These are phyloP conservation scores for Nannoperca obscura DNA, from an alignment of 2,797 vertebrate genomes.

Conservation along the genomic window DNA sequence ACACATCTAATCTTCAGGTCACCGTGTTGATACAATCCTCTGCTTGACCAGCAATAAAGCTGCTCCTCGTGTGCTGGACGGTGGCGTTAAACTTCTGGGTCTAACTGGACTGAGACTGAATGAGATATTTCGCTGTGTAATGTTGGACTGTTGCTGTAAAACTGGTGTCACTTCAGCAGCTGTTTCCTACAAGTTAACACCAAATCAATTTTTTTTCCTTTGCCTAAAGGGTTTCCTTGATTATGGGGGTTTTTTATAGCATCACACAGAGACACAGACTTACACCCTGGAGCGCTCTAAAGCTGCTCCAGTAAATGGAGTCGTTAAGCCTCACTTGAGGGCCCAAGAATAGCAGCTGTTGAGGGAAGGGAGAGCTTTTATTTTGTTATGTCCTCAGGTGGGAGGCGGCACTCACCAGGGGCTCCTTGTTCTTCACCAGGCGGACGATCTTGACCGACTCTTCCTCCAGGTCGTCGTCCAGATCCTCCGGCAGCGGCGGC, in stretches of 20 bases:
- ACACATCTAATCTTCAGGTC: conserved; percentile 5
- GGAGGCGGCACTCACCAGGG: conserved; percentile 84
- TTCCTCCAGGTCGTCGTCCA: conserved; percentile 92
- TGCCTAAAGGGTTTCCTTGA: conserved; percentile 8
- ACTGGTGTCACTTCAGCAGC: not conserved
- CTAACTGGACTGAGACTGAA: not conserved
- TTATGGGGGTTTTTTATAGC: conserved; percentile 7
- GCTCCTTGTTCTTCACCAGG: conserved; percentile 96
- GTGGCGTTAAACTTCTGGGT: not conserved
- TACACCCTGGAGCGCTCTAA: not conserved
- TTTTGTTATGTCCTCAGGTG: not conserved
- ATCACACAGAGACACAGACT: conserved; percentile 14
- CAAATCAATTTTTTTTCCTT: conserved; percentile 20
- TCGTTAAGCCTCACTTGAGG: conserved; percentile 8
- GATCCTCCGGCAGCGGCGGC: conserved; percentile 91
- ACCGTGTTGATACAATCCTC: not conserved
- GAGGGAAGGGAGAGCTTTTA: not conserved
- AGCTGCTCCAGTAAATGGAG: conserved; percentile 21
- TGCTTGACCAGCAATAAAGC: not conserved
- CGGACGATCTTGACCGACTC: conserved; percentile 96
- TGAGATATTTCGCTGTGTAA: not conserved
- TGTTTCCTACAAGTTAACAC: not conserved
- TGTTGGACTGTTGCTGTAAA: not conserved
- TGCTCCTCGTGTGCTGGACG: not conserved
- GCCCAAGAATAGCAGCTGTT: conserved; percentile 1